phyloP scores from a whole-genome alignment of 2,888 invertebrate species.

The Nephrotoma flavescens region DNA sequence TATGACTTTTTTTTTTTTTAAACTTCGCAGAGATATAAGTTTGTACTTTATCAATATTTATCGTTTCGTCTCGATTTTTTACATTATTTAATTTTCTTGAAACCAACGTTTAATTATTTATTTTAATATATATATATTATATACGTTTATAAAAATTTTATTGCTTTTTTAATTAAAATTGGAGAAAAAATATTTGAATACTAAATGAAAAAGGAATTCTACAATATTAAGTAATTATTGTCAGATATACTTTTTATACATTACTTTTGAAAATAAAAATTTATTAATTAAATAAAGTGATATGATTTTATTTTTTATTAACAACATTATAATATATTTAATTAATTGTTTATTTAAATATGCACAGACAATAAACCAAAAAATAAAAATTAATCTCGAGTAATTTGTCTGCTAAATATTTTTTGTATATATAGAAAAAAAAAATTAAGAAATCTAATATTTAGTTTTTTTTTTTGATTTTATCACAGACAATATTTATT shows the following conservation, averaged over 20 bases:
- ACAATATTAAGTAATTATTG: not conserved
- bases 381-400: not conserved
- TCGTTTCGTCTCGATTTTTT: not conserved
- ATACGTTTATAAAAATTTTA: not conserved
- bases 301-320: not conserved
- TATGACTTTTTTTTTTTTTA: not conserved
- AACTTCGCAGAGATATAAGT: slow-evolving; percentile 2
- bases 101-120: not conserved
- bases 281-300: not conserved
- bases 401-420: not conserved
- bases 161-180: not conserved
- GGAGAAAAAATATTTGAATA: not conserved
- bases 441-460: not conserved
- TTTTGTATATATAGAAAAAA: not conserved
- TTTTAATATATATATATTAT: not conserved
- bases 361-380: not conserved
- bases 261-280: not conserved
- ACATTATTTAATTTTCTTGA: not conserved
- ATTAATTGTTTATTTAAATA: not conserved
- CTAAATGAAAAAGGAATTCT: not conserved
- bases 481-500: not conserved
- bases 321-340: not conserved
- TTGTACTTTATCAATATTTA: not conserved
- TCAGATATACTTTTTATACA: not conserved
- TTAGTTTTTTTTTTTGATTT: not conserved